A percentile compares a stretch with the other conserved stretches of the same genome.
Conservation (phyloP, 2,888 invertebrate species). For the Lomographa bimaculata region DNA sequence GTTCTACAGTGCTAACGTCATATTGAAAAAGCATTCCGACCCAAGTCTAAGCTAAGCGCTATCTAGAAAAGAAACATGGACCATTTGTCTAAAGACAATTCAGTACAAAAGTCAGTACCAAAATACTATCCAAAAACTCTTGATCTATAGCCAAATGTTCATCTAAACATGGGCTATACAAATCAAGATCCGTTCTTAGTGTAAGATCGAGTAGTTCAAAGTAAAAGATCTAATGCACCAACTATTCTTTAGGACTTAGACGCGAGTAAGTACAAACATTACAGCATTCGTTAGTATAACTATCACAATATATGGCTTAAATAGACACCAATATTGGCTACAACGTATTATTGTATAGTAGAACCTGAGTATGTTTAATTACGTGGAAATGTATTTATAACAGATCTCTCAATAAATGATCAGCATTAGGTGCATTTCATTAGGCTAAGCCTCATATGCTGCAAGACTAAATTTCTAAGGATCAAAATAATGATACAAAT, state of each 20-base stretch:
- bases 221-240: conserved; percentile 24
- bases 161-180: conserved; percentile 17
- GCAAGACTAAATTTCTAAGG: conserved; percentile 28
- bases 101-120: conserved; percentile 78
- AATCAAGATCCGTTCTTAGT: conserved; percentile 15
- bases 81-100: conserved; percentile 65
- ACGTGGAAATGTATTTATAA: neutral
- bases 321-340: conserved; percentile 33
- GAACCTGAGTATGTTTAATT: conserved; percentile 1
- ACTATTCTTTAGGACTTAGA: conserved; percentile 35
- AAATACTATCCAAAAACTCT: conserved; percentile 66
- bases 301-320: conserved; percentile 42
- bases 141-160: conserved; percentile 18
- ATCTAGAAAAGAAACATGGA: conserved; percentile 66
- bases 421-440: conserved; percentile 20
- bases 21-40: conserved; percentile 56
- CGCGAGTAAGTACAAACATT: conserved; percentile 31
- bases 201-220: conserved; percentile 22
- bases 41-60: conserved; percentile 72
- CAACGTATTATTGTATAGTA: conserved; percentile 19
- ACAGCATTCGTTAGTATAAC: conserved; percentile 36
- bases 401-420: neutral
- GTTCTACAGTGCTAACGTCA: conserved; percentile 51
- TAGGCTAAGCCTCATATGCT: conserved; percentile 36
- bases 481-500: conserved; percentile 10